These are phyloP conservation scores for Aspidiotus rigidus DNA, from an alignment of 2,888 invertebrate species.

Conservation along the genomic window DNA sequence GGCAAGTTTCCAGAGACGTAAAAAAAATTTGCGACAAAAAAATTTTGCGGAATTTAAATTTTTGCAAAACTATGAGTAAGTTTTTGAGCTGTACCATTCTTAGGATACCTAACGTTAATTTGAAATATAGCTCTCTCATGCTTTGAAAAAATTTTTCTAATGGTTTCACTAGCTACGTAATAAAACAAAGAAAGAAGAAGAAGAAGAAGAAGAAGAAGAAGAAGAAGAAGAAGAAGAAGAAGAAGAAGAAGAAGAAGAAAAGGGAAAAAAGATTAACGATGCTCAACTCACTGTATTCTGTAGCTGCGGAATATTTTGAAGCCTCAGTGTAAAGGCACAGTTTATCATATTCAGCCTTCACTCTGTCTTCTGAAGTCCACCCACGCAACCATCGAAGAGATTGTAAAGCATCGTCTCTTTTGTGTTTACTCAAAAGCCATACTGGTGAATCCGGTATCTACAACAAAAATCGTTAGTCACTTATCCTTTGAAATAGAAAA, in stretches of 20 bases:
- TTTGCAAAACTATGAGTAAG: too few species aligned
- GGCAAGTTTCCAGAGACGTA: too few species aligned
- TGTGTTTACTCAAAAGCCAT: slow-evolving; percentile 52
- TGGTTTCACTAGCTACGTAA: too few species aligned
- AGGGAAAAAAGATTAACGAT: not conserved
- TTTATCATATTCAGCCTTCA: slow-evolving; percentile 48
- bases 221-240: too few species aligned
- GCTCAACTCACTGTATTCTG: not conserved
- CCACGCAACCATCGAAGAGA: slow-evolving; percentile 52
- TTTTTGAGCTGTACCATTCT: too few species aligned
- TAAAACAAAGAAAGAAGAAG: too few species aligned
- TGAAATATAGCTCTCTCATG: too few species aligned
- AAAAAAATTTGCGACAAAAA: too few species aligned
- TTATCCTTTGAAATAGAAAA: not conserved
- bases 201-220: too few species aligned
- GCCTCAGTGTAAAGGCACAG: slow-evolving; percentile 46
- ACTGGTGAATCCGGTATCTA: slow-evolving; percentile 54
- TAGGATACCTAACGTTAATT: too few species aligned
- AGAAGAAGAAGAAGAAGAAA: not conserved
- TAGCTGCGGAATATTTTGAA: slow-evolving; percentile 30
- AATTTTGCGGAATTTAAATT: too few species aligned
- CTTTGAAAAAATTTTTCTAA: too few species aligned
- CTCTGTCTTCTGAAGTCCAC: slow-evolving; percentile 48
- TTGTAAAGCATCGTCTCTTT: slow-evolving; percentile 48
- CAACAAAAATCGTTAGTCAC: not conserved